Evolutionary conservation across 2,888 invertebrate genomes (phyloP).

Genomic region (Rhagonycha lutea): DNA sequence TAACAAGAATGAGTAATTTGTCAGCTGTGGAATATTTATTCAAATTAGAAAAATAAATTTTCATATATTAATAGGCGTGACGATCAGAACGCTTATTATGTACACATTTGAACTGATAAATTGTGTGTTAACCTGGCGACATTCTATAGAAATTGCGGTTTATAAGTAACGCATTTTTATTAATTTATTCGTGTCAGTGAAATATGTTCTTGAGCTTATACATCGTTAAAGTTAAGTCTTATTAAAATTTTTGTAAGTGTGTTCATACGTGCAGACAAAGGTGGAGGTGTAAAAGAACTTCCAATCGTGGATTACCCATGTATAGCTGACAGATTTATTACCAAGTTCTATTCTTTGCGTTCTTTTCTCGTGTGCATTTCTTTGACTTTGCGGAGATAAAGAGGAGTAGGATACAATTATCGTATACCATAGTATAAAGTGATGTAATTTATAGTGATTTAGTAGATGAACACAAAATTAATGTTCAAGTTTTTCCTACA

Average conservation of each 20-base stretch:
- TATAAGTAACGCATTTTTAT: neutral
- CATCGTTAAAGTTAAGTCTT: constrained; percentile 15
- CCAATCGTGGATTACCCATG: constrained; percentile 32
- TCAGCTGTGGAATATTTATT: neutral
- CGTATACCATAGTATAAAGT: neutral
- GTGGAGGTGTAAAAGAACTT: constrained; percentile 26
- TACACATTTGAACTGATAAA: neutral
- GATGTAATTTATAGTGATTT: neutral
- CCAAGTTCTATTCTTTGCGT: constrained; percentile 28
- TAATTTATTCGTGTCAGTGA: constrained; percentile 13
- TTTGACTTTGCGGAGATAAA: constrained; percentile 37
- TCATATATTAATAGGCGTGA: neutral
- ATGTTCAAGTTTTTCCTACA: neutral
- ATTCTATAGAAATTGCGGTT: neutral
- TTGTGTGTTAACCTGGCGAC: constrained; percentile 1
- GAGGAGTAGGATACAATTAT: constrained; percentile 26
- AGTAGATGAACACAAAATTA: neutral
- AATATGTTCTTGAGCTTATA: constrained; percentile 9
- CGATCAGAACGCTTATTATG: neutral
- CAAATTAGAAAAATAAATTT: neutral
- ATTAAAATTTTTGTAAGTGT: constrained; percentile 27
- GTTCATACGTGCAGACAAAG: constrained; percentile 17
- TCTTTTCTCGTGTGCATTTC: constrained; percentile 26
- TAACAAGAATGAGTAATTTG: neutral
- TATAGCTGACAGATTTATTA: constrained; percentile 34